Conservation (phyloP, 2,113 vertebrate genomes). For the Malaclemys terrapin region DNA sequence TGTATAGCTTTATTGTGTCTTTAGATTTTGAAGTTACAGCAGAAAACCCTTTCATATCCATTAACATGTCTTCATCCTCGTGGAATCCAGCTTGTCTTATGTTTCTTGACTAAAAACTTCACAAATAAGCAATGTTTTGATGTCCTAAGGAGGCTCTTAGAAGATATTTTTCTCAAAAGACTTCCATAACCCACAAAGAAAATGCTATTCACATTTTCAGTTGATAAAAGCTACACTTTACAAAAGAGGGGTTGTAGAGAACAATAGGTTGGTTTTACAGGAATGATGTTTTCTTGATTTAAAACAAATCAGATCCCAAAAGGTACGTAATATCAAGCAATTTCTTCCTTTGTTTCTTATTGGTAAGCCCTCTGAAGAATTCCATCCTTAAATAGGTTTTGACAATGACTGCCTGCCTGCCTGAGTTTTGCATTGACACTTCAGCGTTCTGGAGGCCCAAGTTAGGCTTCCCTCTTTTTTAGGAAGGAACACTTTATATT, state of each 20-base stretch:
- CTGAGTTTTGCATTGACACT: constrained; percentile 25
- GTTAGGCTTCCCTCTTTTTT: neutral
- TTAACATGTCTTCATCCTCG: neutral
- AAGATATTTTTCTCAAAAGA: constrained; percentile 8
- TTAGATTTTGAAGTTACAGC: neutral
- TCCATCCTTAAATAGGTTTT: constrained; percentile 31
- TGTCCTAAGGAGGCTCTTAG: neutral
- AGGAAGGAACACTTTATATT: constrained; percentile 25
- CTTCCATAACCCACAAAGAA: constrained; percentile 12
- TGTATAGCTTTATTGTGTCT: neutral
- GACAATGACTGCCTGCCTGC: neutral
- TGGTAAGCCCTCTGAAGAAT: constrained; percentile 17
- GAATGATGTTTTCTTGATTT: constrained; percentile 21
- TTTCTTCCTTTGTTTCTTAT: constrained; percentile 32
- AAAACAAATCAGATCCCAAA: constrained; percentile 28
- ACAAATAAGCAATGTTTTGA: neutral
- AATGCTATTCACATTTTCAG: constrained; percentile 14
- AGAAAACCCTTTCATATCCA: neutral
- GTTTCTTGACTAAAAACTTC: constrained; percentile 2
- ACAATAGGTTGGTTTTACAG: constrained; percentile 24
- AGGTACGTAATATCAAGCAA: constrained; percentile 22
- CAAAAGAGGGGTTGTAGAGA: constrained; percentile 20
- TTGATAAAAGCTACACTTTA: neutral
- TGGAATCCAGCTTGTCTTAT: neutral
- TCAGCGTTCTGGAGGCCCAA: constrained; percentile 2